Percentiles rank a stretch among this genome's conserved stretches.
phyloP scores from a whole-genome alignment of 2,888 invertebrate species.

The Tinea trinotella region DNA sequence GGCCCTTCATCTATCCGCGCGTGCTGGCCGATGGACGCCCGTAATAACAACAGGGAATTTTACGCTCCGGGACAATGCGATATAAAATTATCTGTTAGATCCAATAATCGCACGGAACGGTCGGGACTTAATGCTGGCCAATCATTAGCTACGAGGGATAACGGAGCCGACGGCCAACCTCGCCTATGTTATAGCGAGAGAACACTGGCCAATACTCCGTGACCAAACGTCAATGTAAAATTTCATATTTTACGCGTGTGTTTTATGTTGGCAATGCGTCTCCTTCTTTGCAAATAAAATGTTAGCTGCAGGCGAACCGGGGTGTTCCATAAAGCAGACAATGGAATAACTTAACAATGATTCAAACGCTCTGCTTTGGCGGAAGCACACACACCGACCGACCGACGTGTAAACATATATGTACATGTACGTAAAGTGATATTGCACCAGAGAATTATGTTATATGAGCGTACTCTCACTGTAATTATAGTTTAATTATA shows the following conservation, averaged over 20 bases:
- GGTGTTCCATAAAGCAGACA: constrained; percentile 33
- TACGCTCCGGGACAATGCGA: constrained; percentile 72
- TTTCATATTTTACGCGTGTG: constrained; percentile 35
- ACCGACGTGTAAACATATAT: constrained; percentile 1
- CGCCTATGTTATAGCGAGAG: constrained; percentile 51
- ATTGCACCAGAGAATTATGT: too few relatives aligned
- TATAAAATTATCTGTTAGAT: constrained; percentile 73
- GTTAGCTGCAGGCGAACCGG: constrained; percentile 8
- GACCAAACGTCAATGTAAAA: constrained; percentile 70
- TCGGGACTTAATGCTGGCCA: constrained; percentile 69
- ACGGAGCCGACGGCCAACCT: constrained; percentile 62
- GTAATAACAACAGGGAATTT: constrained; percentile 70
- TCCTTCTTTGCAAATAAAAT: constrained; percentile 18
- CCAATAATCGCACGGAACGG: constrained; percentile 71
- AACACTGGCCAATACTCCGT: constrained; percentile 28
- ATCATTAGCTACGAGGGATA: constrained; percentile 72
- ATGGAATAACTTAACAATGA: constrained; percentile 66
- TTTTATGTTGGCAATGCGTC: neutral
- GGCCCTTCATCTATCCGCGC: constrained; percentile 23
- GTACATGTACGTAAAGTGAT: too few relatives aligned
- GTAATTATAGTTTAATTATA: neutral
- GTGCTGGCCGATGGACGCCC: constrained; percentile 36
- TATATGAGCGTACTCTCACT: too few relatives aligned
- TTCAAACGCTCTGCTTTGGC: constrained; percentile 23
- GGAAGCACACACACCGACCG: neutral